Percentiles rank a stretch among this genome's conserved stretches.
Evolutionary conservation across 2,888 invertebrate genomes (phyloP).

Genomic region (Drosophila putrida): DNA sequence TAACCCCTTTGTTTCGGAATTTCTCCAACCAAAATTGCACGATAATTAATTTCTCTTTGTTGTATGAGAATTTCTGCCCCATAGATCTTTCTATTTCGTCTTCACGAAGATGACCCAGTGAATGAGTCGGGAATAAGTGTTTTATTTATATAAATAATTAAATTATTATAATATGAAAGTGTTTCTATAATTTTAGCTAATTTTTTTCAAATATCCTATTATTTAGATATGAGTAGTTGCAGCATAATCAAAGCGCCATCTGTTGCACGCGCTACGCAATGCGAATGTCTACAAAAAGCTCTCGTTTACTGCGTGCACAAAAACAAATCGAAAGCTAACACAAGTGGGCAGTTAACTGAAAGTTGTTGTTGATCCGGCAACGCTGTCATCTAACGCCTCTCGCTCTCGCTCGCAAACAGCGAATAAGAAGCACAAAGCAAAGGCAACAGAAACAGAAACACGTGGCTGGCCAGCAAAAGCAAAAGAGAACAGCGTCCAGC

Average conservation of each 20-base stretch:
- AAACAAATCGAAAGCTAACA: conserved; percentile 8
- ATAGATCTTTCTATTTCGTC: too few relatives aligned
- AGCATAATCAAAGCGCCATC: conserved; percentile 56
- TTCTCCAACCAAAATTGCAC: too few relatives aligned
- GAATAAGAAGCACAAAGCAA: conserved; percentile 69
- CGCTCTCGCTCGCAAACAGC: conserved; percentile 30
- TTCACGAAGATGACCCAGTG: too few relatives aligned
- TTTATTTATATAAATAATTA: too few relatives aligned
- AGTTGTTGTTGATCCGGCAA: conserved; percentile 42
- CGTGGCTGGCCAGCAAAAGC: conserved; percentile 61
- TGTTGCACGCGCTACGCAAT: conserved; percentile 41
- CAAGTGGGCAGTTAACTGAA: conserved; percentile 7
- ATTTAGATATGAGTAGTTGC: background rate
- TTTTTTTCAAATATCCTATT: background rate
- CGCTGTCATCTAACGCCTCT: conserved; percentile 26
- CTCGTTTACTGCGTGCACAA: background rate
- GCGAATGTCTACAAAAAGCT: conserved; percentile 64
- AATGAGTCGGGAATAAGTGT: too few relatives aligned
- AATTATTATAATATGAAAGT: too few relatives aligned
- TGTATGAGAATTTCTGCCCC: too few relatives aligned
- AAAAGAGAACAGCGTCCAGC: conserved; percentile 54
- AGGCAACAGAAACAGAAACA: conserved; percentile 61
- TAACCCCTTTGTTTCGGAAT: too few relatives aligned
- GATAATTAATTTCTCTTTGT: too few relatives aligned
- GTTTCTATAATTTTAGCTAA: too few relatives aligned